Base-by-base conservation (phyloP, 2,113 vertebrate species). In the Nerophis lumbriciformis region DNA sequence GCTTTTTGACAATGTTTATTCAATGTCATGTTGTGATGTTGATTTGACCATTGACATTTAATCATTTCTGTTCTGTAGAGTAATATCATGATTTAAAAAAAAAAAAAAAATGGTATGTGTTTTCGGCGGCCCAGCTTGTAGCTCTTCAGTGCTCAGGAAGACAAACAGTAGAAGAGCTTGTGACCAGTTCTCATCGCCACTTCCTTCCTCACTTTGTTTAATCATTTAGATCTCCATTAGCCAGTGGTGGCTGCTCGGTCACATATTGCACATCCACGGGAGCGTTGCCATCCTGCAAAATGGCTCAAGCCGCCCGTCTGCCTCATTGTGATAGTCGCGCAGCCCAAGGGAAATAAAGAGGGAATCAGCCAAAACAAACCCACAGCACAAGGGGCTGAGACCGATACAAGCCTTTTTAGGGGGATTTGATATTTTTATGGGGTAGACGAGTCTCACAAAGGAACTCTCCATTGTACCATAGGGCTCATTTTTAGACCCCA, bases 301-400 rank as follows among this genome's bases (percentile, higher is more conserved):
- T 72, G 75, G 75, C 76, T 85, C 73, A 67, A 75, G 78, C 80
- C 75, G 55, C 59, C 36, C 39, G 55, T 44, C 55, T 57, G 57
- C 76, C 73, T 80, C 55, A 36, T 66, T 72, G 73, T 72, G 85
- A 84, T 78, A 68, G 73, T 63, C 11, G 14, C 36, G 58, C 21
- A 71, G 75, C 80, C 71, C 77, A 5, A 53, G 85, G 83, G 82
- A 85, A 87, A 83, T 84, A 78, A 81, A 81, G 71, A 72, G 59
- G 54, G 75, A 65, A 11, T 1, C 66, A 47, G 64, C 60, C 78
- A 80, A 81, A 83, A 81, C 75, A 76, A 80, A 87, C 80, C 51
- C 12, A 0, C 65, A 8, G 61, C 62, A 38, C 71, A 48, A 64
- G 38, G 42, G 69, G 66, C 52, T 55, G 39, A 69, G 62, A 64